phyloP scores from a whole-genome alignment of 2,113 vertebrate genomes.

The Vimba vimba region DNA sequence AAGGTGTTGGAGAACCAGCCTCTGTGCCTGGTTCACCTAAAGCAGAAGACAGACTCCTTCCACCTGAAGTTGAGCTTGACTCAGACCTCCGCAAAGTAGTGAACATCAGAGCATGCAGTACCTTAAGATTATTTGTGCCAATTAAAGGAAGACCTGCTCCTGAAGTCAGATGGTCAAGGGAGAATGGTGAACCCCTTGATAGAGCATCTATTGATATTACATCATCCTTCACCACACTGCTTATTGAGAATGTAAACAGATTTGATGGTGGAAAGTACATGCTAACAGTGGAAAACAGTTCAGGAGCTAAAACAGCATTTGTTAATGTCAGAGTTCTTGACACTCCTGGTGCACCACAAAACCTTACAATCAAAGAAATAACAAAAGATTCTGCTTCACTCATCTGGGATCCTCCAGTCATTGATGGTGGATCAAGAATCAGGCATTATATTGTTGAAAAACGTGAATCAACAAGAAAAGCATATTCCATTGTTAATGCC shows the following conservation, averaged over 20 bases:
- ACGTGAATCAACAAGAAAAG: slow-evolving; percentile 95
- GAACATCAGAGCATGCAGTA: slow-evolving; percentile 90
- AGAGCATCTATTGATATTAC: slow-evolving; percentile 92
- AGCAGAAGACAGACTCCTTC: slow-evolving; percentile 90
- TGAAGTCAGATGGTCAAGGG: slow-evolving; percentile 96
- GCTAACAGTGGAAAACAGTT: slow-evolving; percentile 91
- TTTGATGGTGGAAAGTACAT: slow-evolving; percentile 96
- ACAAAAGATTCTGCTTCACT: slow-evolving; percentile 92
- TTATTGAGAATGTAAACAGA: slow-evolving; percentile 91
- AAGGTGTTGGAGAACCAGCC: slow-evolving; percentile 93
- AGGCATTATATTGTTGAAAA: slow-evolving; percentile 97
- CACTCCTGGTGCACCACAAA: slow-evolving; percentile 93
- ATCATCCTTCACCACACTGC: slow-evolving; percentile 90
- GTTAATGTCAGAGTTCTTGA: slow-evolving; percentile 95
- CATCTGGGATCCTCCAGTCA: slow-evolving; percentile 92
- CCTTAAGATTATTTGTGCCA: slow-evolving; percentile 95
- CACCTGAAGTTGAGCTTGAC: slow-evolving; percentile 95
- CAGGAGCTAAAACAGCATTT: slow-evolving; percentile 93
- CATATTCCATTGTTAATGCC: slow-evolving; percentile 91
- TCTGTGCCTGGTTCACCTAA: slow-evolving; percentile 91
- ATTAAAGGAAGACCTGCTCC: slow-evolving; percentile 95
- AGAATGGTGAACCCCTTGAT: slow-evolving; percentile 89
- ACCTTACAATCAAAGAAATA: slow-evolving; percentile 91
- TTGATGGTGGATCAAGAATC: slow-evolving; percentile 95
- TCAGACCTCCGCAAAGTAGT: slow-evolving; percentile 95